Conservation (phyloP, 2,888 invertebrate genomes). For the Drosophila colorata region DNA sequence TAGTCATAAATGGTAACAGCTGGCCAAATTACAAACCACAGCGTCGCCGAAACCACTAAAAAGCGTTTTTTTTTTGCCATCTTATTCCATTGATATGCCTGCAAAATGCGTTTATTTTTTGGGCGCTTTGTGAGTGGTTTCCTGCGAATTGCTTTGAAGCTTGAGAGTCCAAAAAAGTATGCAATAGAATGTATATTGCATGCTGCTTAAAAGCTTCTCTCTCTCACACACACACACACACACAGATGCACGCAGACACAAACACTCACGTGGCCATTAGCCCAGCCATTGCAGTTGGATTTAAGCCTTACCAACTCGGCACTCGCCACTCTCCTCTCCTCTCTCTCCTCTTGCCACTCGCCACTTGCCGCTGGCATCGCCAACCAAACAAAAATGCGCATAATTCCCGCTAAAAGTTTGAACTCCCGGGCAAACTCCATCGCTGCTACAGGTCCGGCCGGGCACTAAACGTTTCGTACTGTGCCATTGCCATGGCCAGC, state of each 20-base stretch:
- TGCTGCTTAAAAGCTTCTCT: slow-evolving; percentile 57
- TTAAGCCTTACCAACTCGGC: slow-evolving; percentile 35
- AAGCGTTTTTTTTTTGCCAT: not conserved
- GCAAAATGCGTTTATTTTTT: slow-evolving; percentile 23
- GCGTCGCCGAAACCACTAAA: not conserved
- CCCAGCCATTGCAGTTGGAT: slow-evolving; percentile 50
- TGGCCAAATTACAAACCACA: not conserved
- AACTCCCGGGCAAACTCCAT: slow-evolving; percentile 9
- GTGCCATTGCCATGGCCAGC: slow-evolving; percentile 4
- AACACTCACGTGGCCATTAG: slow-evolving; percentile 60
- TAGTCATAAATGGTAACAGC: too few species aligned
- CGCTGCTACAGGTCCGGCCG: slow-evolving; percentile 11
- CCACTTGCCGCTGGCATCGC: slow-evolving; percentile 39
- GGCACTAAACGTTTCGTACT: slow-evolving; percentile 54
- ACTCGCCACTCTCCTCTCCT: slow-evolving; percentile 1
- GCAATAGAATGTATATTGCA: slow-evolving; percentile 49
- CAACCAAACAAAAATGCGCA: slow-evolving; percentile 72
- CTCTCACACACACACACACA: slow-evolving; percentile 17
- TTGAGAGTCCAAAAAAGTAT: slow-evolving; percentile 45
- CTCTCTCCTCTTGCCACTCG: slow-evolving; percentile 21
- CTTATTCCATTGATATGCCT: slow-evolving; percentile 13
- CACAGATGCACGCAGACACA: slow-evolving; percentile 28
- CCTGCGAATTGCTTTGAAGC: slow-evolving; percentile 60
- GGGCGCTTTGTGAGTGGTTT: slow-evolving; percentile 23
- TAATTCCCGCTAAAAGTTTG: slow-evolving; percentile 74